A percentile compares a stretch with the other conserved stretches of the same genome.
phyloP scores from a whole-genome alignment of 2,888 invertebrate genomes.

The Rotaria socialis region DNA sequence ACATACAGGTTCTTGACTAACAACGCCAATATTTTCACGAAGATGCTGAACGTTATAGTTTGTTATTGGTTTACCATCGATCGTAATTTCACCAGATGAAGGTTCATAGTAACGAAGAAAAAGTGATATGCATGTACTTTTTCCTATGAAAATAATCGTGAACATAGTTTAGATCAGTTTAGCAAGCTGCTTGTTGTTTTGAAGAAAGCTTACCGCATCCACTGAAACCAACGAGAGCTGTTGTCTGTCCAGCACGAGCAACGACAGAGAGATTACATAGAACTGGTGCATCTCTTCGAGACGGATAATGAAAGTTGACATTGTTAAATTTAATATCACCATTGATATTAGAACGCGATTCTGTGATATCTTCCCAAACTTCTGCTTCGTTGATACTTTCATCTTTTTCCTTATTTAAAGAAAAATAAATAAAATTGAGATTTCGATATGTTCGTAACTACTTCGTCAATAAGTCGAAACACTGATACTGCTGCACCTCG shows the following conservation, averaged over 20 bases:
- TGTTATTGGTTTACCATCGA: slow-evolving; percentile 77
- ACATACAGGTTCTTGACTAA: slow-evolving; percentile 67
- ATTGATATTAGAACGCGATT: not conserved
- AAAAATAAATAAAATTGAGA: not conserved
- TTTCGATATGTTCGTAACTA: not conserved
- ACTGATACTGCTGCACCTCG: not conserved
- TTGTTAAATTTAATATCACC: not conserved
- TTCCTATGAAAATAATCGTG: too few relatives aligned
- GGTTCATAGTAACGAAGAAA: slow-evolving; percentile 92
- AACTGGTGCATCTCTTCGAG: slow-evolving; percentile 48
- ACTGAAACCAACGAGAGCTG: not conserved
- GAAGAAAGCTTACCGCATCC: not conserved
- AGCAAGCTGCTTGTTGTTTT: not conserved
- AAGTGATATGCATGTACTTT: slow-evolving; percentile 82
- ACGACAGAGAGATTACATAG: not conserved
- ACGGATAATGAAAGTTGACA: not conserved
- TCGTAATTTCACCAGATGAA: slow-evolving; percentile 72
- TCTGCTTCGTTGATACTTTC: not conserved
- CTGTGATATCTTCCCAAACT: slow-evolving; percentile 63
- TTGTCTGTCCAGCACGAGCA: not conserved
- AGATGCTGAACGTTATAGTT: slow-evolving; percentile 77
- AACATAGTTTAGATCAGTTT: too few relatives aligned
- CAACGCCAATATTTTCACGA: slow-evolving; percentile 69
- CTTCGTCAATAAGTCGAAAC: not conserved
- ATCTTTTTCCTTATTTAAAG: not conserved